Conservation (phyloP, 2,797 vertebrate genomes). For the Melopsittacus undulatus region DNA sequence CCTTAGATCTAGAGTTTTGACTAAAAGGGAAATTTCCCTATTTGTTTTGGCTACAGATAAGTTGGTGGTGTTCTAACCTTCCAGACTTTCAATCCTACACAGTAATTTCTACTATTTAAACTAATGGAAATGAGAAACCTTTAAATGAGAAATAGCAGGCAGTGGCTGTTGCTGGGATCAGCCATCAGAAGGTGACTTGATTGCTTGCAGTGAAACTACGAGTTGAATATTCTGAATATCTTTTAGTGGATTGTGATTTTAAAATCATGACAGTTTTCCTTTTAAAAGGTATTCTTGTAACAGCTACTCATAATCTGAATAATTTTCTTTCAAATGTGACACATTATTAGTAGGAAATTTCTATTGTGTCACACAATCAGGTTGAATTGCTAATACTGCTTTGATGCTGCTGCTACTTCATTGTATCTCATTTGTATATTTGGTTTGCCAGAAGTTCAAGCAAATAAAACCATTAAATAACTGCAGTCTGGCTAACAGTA, state of each 20-base stretch:
- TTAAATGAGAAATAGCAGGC: not conserved
- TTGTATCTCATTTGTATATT: conserved; percentile 52
- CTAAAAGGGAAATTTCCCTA: not conserved
- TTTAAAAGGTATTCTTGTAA: conserved; percentile 14
- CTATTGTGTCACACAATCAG: conserved; percentile 21
- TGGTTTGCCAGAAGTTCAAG: conserved; percentile 48
- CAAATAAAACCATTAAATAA: conserved; percentile 63
- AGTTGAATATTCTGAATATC: not conserved
- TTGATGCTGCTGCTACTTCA: not conserved
- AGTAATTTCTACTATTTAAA: not conserved
- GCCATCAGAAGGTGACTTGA: not conserved
- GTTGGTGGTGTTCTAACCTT: not conserved
- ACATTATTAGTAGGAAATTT: conserved; percentile 7
- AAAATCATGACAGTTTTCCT: not conserved
- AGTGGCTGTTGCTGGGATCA: not conserved
- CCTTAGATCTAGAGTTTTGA: not conserved
- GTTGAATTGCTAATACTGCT: conserved; percentile 42
- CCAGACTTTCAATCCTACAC: not conserved
- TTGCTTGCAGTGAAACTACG: not conserved
- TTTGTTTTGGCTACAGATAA: not conserved
- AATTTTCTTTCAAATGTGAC: conserved; percentile 35
- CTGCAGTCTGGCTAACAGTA: conserved; percentile 47
- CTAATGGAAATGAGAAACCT: not conserved
- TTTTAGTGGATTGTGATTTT: conserved; percentile 6
- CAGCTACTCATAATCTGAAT: conserved; percentile 31